A percentile compares a stretch with the other conserved stretches of the same genome.
Conservation (phyloP, 2,888 invertebrate species). For the Leuctra nigra region DNA sequence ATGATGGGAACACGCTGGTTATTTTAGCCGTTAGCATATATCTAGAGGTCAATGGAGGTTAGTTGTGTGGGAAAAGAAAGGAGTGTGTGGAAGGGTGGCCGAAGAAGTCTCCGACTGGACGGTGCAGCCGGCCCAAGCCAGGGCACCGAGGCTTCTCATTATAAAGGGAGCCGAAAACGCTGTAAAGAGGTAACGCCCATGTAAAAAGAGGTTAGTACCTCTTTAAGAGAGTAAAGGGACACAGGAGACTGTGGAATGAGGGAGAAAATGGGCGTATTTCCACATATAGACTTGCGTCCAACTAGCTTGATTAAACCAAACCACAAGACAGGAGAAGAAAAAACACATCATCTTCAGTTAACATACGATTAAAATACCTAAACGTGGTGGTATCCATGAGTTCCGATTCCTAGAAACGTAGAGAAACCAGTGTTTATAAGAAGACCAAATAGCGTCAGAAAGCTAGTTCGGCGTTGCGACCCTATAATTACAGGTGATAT, state of each 20-base stretch:
- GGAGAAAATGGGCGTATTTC: constrained; percentile 15
- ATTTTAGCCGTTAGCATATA: constrained; percentile 16
- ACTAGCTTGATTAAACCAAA: constrained; percentile 1
- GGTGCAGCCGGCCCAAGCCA: too few relatives aligned
- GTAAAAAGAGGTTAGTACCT: constrained; percentile 20
- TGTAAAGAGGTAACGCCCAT: constrained; percentile 22
- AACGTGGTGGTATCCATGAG: constrained; percentile 15
- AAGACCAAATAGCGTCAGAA: neutral
- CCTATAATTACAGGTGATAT: constrained; percentile 12
- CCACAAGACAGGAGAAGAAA: neutral
- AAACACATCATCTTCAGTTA: constrained; percentile 13
- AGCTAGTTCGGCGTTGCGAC: neutral
- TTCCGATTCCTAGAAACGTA: neutral
- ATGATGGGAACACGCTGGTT: constrained; percentile 17
- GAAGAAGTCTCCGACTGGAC: too few relatives aligned
- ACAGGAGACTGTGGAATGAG: constrained; percentile 3
- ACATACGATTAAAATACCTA: constrained; percentile 18
- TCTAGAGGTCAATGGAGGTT: constrained; percentile 21
- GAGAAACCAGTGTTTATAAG: constrained; percentile 2
- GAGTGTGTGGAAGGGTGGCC: constrained; percentile 1
- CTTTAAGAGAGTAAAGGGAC: constrained; percentile 8
- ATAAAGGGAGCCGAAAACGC: constrained; percentile 22
- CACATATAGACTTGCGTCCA: constrained; percentile 2
- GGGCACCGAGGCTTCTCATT: constrained; percentile 7
- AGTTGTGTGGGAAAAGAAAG: constrained; percentile 19